Conservation (phyloP, 1,140 invertebrate species). For the Glossosoma conforme region DNA sequence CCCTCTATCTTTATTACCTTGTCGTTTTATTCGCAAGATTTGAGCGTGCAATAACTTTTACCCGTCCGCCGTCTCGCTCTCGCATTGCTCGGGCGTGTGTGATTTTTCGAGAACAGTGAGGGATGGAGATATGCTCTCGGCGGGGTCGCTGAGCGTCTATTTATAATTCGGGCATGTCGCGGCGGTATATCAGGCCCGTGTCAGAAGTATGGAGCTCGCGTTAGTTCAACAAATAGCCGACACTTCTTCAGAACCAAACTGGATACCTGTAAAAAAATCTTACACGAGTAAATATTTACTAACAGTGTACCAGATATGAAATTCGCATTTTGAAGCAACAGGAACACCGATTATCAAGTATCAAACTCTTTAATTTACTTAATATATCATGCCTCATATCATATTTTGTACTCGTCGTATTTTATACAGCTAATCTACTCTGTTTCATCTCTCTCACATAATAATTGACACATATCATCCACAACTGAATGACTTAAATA, state of each 20-base stretch:
- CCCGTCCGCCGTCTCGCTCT: constrained; percentile 15
- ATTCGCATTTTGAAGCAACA: too few species aligned
- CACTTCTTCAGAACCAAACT: constrained; percentile 29
- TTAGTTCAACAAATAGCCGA: constrained; percentile 33
- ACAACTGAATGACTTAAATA: too few species aligned
- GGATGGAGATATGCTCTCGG: constrained; percentile 6
- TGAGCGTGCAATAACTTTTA: constrained; percentile 35
- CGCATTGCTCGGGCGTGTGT: neutral
- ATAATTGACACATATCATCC: too few species aligned
- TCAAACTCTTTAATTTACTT: too few species aligned
- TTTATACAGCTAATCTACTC: too few species aligned
- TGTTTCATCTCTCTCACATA: too few species aligned
- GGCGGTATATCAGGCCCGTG: constrained; percentile 32
- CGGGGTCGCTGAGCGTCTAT: constrained; percentile 26
- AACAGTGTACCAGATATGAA: too few species aligned
- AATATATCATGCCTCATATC: too few species aligned
- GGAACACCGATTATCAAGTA: too few species aligned
- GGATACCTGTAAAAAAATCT: neutral
- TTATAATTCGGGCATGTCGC: constrained; percentile 34
- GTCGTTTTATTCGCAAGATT: constrained; percentile 52
- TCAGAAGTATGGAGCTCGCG: constrained; percentile 32
- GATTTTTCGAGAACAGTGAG: constrained; percentile 5
- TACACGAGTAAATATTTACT: too few species aligned
- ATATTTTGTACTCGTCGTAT: too few species aligned
- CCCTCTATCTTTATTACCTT: constrained; percentile 52